Base-by-base conservation (phyloP, 2,113 vertebrate genomes). In the Megalops atlanticus region DNA sequence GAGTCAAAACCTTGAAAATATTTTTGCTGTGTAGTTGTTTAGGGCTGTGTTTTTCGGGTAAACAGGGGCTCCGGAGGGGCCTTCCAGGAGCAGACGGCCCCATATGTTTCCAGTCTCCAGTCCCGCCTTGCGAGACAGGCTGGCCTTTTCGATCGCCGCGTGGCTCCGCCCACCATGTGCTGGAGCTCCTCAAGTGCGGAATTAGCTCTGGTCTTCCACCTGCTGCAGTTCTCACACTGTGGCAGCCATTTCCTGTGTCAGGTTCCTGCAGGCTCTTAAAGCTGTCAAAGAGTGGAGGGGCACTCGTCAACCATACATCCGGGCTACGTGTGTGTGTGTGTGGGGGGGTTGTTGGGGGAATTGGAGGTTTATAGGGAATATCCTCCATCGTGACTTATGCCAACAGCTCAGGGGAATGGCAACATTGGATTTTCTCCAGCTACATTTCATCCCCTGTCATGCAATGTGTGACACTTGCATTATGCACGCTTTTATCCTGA, bases 271-370 rank as follows among this genome's bases (percentile, higher is more conserved):
- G 77, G 33, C 77, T 31, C 69, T 71, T 86, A 83, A 89, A 88
- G 80, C 87, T 86, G 87, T 85, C 84, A 86, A 64, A 74, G n/a
- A n/a, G 85, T 78, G 76, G 33, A 36, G 81, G 58, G 49, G 43
- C 21, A 71, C 18, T 80, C 35, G 79, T 87, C 85, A 91, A 83
- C 85, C 74, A 86, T 87, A 83, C 84, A 68, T 86, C 84, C 84
- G n/a, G 4, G 58, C 24, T 64, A 64, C 58, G n/a, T 64, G n/a
- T n/a, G 24, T 64, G 58, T 11, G 31, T 5, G n/a, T n/a, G n/a
- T n/a, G 43, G 40, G 31, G 74, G 40, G 75, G 27, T 47, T 39
- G 8, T 27, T 1, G 74, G 31, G 74, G 41, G 43, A 4, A 8
- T 76, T 45, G 14, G 31, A n/a, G 58, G n/a, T n/a, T n/a, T n/a